Evolutionary conservation across 2,797 vertebrate species (phyloP), one percentile per base, ranked within the genome.

Genomic region (Sciurus vulgaris): DNA sequence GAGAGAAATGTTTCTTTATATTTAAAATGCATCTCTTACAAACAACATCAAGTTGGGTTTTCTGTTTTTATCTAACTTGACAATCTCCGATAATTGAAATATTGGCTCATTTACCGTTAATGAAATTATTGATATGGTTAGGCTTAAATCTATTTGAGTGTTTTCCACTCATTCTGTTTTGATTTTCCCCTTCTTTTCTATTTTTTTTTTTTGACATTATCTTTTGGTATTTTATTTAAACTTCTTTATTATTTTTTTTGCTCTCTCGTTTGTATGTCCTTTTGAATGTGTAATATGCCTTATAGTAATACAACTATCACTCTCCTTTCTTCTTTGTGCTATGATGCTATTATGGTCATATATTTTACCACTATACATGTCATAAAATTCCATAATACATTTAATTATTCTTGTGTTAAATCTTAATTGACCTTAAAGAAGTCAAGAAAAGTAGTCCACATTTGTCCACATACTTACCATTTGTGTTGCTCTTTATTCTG

Each of bases 371-470:
- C 74, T 63, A 69, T 44, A 30, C 44, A 47, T 89, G 69, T 65
- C 35, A 70, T 41, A 70, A 78, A 78, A 15, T 88, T 88, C 24
- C 59, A 77, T 59, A 92, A 77, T 63, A 77, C 1, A 44, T 38
- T 26, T 8, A 30, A 5, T 41, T 88, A 56, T 87, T 82, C 73
- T 95, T 86, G 26, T 10, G 92, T 92, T 76, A 95, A 95, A 69
- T 20, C 69, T 12, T 30, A 61, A 61, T 51, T 59, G 18, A 82
- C 30, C 24, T 77, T 84, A 35, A 76, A 28, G 65, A 69, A 82
- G 38, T 82, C 22, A 88, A 92, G 5, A 63, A 81, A 69, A 69
- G 17, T 51, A 26, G 79, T 35, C 44, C 76, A 3, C 18, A 47
- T 74, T 6, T 91, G 35, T 63, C 56, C 4, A n/a, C 3, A 9